phyloP scores from a whole-genome alignment of 1,140 invertebrate species.

The Brachystomella parvula region DNA sequence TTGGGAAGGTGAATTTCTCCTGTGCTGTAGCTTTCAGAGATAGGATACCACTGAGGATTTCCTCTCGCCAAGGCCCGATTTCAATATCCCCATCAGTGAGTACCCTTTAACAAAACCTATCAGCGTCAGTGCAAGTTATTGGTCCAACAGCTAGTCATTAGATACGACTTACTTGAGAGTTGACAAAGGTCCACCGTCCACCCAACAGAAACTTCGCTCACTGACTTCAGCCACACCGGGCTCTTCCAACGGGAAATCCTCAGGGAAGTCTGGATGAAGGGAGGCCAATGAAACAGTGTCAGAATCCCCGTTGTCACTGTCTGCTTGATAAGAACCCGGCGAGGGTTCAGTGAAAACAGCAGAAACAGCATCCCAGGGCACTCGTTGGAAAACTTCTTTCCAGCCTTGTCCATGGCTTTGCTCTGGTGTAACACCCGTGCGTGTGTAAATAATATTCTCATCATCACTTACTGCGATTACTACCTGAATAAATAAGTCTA shows the following conservation, averaged over 20 bases:
- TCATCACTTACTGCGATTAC: constrained; percentile 29
- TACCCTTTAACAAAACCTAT: not conserved
- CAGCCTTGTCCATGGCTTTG: constrained; percentile 33
- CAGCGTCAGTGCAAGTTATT: not conserved
- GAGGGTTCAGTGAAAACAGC: not conserved
- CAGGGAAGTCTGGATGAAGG: constrained; percentile 29
- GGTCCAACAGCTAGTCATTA: not conserved
- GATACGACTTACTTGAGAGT: constrained; percentile 14
- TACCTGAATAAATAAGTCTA: constrained; percentile 16
- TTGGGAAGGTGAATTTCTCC: constrained; percentile 27
- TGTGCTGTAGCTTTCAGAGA: constrained; percentile 8
- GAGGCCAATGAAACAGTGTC: constrained; percentile 18
- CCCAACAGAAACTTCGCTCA: constrained; percentile 27
- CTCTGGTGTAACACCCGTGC: constrained; percentile 29
- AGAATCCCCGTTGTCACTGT: constrained; percentile 9
- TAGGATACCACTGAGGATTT: constrained; percentile 30
- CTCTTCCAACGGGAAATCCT: constrained; percentile 10
- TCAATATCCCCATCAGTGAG: constrained; percentile 28
- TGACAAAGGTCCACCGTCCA: constrained; percentile 29
- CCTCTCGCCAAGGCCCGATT: constrained; percentile 35
- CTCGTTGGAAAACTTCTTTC: constrained; percentile 24
- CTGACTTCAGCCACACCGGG: not conserved
- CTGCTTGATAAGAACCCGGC: not conserved
- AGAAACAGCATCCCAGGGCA: constrained; percentile 27
- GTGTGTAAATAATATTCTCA: constrained; percentile 11